These are phyloP conservation scores for Eretmochelys imbricata DNA, from an alignment of 2,113 vertebrate genomes.

Conservation along the genomic window DNA sequence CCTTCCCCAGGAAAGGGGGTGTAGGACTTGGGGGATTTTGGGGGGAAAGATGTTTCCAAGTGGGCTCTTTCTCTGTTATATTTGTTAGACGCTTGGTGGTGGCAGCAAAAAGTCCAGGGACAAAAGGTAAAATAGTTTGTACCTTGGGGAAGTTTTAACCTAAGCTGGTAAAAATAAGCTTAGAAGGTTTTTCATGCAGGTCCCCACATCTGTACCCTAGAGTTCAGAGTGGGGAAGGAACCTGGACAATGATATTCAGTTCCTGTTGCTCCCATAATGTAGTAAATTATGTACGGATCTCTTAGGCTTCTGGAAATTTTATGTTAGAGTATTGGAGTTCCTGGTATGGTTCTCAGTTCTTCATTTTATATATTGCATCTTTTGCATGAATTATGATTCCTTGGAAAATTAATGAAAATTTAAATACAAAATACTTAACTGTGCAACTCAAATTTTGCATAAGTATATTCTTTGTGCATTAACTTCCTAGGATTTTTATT, in stretches of 20 bases:
- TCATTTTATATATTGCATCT: neutral
- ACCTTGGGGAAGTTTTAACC: too few species aligned
- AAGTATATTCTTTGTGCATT: neutral
- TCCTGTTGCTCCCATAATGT: neutral
- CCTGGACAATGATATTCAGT: neutral
- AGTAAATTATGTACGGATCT: neutral
- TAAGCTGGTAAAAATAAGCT: too few species aligned
- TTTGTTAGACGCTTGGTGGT: too few species aligned
- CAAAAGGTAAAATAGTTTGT: too few species aligned
- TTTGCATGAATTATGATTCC: neutral
- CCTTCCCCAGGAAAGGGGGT: too few species aligned
- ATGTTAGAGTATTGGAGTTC: neutral
- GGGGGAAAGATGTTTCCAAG: too few species aligned
- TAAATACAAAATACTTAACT: slow-evolving; percentile 1
- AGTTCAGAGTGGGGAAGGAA: too few species aligned
- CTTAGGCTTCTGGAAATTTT: neutral
- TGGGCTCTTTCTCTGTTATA: too few species aligned
- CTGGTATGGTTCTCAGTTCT: neutral
- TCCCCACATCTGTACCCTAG: too few species aligned
- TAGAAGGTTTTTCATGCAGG: too few species aligned
- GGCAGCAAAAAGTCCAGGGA: too few species aligned
- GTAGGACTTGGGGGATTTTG: too few species aligned
- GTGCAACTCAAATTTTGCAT: neutral
- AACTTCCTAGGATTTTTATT: neutral
- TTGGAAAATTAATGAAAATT: neutral